A percentile compares a stretch with the other conserved stretches of the same genome.
Evolutionary conservation across 2,888 invertebrate species (phyloP).

Genomic region (Calameuta filiformis): DNA sequence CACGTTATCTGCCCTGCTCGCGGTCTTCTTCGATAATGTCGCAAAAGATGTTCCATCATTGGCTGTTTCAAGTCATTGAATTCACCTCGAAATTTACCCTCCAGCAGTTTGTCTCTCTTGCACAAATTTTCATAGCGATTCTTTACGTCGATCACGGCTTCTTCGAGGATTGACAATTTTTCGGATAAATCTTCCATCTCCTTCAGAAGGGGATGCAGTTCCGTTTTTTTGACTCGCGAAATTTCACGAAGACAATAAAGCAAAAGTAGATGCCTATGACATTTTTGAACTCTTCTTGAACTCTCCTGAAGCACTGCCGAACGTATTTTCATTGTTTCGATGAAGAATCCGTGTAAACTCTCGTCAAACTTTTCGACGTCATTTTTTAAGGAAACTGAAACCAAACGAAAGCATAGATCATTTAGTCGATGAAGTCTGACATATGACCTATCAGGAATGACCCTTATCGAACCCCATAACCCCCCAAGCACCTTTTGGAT

Average conservation of each 20-base stretch:
- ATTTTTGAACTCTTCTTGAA: conserved; percentile 70
- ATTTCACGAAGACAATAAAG: conserved; percentile 13
- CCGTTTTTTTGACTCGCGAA: conserved; percentile 31
- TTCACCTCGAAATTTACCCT: conserved; percentile 48
- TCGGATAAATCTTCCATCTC: conserved; percentile 61
- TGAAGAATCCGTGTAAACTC: conserved; percentile 68
- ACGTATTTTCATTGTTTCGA: conserved; percentile 73
- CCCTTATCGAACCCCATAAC: neutral
- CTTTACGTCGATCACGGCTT: conserved; percentile 36
- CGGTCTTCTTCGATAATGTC: conserved; percentile 52
- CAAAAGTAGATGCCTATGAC: conserved; percentile 14
- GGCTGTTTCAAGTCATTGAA: conserved; percentile 51
- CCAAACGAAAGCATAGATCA: neutral
- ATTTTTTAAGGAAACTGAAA: conserved; percentile 66
- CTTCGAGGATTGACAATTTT: conserved; percentile 34
- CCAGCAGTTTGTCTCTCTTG: conserved; percentile 48
- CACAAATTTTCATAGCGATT: conserved; percentile 44
- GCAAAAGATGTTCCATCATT: conserved; percentile 45
- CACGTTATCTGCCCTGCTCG: conserved; percentile 36
- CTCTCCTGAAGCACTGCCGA: conserved; percentile 78
- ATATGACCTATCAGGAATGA: neutral
- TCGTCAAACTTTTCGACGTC: conserved; percentile 73
- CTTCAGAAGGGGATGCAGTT: conserved; percentile 64
- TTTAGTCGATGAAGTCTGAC: neutral
- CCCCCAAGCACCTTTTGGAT: too few relatives aligned